A percentile compares a stretch with the other conserved stretches of the same genome.
phyloP scores from a whole-genome alignment of 2,888 invertebrate genomes.

The Lithodes maja region DNA sequence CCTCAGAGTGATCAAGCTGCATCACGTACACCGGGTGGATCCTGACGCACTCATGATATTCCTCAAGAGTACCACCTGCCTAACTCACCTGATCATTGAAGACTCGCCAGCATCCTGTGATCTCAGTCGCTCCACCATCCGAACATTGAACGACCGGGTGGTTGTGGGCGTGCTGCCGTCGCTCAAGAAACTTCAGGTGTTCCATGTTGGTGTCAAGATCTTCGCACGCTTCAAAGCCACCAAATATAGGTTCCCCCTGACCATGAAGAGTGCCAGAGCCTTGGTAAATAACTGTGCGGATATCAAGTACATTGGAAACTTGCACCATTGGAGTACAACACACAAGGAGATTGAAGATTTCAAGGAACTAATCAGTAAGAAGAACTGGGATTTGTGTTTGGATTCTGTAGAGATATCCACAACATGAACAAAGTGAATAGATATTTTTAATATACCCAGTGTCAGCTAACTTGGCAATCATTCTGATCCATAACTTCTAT shows the following conservation, averaged over 20 bases:
- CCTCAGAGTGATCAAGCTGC: background rate
- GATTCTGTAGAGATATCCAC: slow-evolving; percentile 9
- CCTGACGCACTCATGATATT: background rate
- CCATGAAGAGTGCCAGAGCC: background rate
- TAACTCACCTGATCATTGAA: slow-evolving; percentile 30
- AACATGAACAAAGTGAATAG: background rate
- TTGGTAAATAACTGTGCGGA: slow-evolving; percentile 16
- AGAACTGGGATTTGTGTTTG: slow-evolving; percentile 29
- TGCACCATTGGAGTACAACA: slow-evolving; percentile 34
- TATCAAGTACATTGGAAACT: slow-evolving; percentile 11
- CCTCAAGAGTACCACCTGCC: slow-evolving; percentile 19
- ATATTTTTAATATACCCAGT: no score
- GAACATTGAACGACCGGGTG: background rate
- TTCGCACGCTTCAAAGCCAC: background rate
- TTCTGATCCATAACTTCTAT: no score
- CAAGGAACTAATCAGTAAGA: slow-evolving; percentile 9
- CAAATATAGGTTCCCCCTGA: background rate
- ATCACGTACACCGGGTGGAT: background rate
- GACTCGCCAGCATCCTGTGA: background rate
- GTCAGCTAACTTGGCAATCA: no score
- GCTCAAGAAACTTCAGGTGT: slow-evolving; percentile 4
- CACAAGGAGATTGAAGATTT: slow-evolving; percentile 10
- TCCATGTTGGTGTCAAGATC: background rate
- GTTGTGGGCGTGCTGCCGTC: slow-evolving; percentile 11
- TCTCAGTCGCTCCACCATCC: background rate